Evolutionary conservation across 2,797 vertebrate species (phyloP), one percentile per base, ranked within the genome.

Genomic region (Argyrosomus regius): DNA sequence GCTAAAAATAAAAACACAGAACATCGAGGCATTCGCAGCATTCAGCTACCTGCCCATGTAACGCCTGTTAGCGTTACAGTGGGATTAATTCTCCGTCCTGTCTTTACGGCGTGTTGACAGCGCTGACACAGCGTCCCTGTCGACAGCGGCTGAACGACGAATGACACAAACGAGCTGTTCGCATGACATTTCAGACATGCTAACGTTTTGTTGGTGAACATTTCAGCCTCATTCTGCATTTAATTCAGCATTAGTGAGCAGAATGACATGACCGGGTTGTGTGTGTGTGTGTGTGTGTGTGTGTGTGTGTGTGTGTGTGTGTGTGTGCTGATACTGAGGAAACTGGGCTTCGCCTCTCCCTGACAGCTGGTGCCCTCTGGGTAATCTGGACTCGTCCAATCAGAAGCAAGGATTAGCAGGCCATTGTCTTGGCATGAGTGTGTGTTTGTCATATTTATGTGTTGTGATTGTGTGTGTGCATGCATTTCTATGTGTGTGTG

Each of bases 321-420:
- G 61, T 69, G 72, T 20, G 88, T 48, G 50, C 69, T 53, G 60
- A 88, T 84, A 87, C 79, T 83, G 88, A 92, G 87, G 84, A 94
- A 94, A 94, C 88, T 94, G 87, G 92, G 90, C 90, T 92, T 93
- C 63, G 80, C 57, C 90, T 90, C 87, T 84, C 89, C 72, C 86
- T 65, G 93, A 95, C 95, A 96, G 95, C 95, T 96, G 95, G 95
- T 92, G 91, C 93, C 95, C 94, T 93, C 89, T 92, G 92, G 94
- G 94, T 95, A 95, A 95, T 95, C 94, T 94, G 87, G 88, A 73
- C 80, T 65, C 74, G 75, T 89, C 94, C 94, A 95, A 95, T 96
- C 94, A 90, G 87, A 75, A 72, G 58, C 84, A 58, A 88, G 94
- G 94, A 95, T 96, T 96, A 95, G 84, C 91, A 91, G 91, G 94